phyloP scores from a whole-genome alignment of 2,113 vertebrate species.

The Syngnathoides biaculeatus region DNA sequence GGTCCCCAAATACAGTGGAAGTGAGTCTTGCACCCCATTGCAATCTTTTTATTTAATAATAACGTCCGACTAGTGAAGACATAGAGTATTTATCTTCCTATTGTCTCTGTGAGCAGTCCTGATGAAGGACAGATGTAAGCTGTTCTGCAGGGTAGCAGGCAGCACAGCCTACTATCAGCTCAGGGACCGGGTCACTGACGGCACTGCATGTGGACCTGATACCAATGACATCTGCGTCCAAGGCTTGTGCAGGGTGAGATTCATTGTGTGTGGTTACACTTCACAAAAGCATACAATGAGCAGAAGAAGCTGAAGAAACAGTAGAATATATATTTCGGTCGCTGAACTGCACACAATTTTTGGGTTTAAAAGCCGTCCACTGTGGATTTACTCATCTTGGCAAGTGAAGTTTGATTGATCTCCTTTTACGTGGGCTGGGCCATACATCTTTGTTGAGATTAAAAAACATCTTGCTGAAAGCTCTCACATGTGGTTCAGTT shows the following conservation, averaged over 20 bases:
- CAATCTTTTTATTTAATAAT: background rate
- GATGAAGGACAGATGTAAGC: slow-evolving; percentile 97
- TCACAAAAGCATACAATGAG: background rate
- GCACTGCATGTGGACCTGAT: slow-evolving; percentile 93
- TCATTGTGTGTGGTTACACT: background rate
- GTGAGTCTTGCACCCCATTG: slow-evolving; percentile 66
- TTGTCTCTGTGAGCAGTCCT: slow-evolving; percentile 75
- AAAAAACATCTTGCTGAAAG: slow-evolving; percentile 8
- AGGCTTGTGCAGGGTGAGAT: slow-evolving; percentile 90
- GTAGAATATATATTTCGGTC: slow-evolving; percentile 5
- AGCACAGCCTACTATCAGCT: slow-evolving; percentile 97
- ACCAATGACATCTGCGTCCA: slow-evolving; percentile 98
- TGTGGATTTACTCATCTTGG: slow-evolving; percentile 10
- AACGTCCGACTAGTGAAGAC: background rate
- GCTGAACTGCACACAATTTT: slow-evolving; percentile 27
- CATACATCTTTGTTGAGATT: slow-evolving; percentile 21
- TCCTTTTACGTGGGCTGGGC: slow-evolving; percentile 12
- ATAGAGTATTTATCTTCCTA: slow-evolving; percentile 5
- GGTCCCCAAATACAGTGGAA: slow-evolving; percentile 98
- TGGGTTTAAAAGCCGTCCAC: slow-evolving; percentile 24
- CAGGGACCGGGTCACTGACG: slow-evolving; percentile 91
- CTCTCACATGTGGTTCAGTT: slow-evolving; percentile 10
- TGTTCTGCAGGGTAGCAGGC: slow-evolving; percentile 94
- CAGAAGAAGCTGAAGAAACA: background rate
- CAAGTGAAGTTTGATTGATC: slow-evolving; percentile 20